Evolutionary conservation across 2,113 vertebrate species (phyloP).

Genomic region (Bothrops jararaca): DNA sequence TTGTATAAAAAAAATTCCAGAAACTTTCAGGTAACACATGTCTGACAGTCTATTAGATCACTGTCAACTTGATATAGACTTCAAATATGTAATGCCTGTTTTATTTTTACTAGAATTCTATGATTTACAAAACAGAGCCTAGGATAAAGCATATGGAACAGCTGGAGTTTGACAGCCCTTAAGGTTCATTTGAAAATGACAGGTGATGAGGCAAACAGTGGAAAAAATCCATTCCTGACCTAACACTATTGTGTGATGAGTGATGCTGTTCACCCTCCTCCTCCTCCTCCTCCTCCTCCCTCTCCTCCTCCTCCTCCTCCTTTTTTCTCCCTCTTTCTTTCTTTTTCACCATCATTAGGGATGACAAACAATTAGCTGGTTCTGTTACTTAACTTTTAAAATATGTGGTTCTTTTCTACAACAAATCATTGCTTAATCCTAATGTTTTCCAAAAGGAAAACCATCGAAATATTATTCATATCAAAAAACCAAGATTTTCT

Average conservation of each 20-base stretch:
- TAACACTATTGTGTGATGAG: not conserved
- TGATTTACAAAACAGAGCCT: not conserved
- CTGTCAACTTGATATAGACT: not conserved
- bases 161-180: not conserved
- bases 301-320: not conserved
- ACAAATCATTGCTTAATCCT: not conserved
- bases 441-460: not conserved
- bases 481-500: not conserved
- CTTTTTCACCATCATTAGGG: not conserved
- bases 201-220: not conserved
- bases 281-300: no score
- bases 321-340: not conserved
- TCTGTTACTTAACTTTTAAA: not conserved
- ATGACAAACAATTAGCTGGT: not conserved
- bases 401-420: not conserved
- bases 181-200: not conserved
- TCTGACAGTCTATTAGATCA: not conserved
- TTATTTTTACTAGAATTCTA: not conserved
- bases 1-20: not conserved
- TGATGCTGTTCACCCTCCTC: not conserved
- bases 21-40: not conserved
- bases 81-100: not conserved
- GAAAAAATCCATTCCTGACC: not conserved
- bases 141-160: not conserved
- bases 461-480: not conserved